Conservation (phyloP, 2,797 vertebrate genomes). For the Holocentrus rufus region DNA sequence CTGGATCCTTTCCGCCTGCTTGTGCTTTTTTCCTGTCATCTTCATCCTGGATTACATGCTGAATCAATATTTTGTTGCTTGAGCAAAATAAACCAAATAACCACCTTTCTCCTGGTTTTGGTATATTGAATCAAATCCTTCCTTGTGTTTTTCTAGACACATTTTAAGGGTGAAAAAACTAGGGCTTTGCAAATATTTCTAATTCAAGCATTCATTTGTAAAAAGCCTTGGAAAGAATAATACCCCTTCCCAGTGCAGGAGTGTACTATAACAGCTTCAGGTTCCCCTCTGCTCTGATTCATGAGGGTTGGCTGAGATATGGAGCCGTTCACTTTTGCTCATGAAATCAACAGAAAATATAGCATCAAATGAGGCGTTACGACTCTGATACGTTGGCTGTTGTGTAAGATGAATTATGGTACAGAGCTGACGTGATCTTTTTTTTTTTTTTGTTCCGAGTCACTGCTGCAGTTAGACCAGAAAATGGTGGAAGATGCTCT, state of each 20-base stretch:
- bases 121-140: slow-evolving; percentile 74
- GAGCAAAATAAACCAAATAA: slow-evolving; percentile 78
- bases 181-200: slow-evolving; percentile 79
- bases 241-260: slow-evolving; percentile 61
- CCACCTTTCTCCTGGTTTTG: slow-evolving; percentile 65
- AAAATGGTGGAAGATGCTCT: slow-evolving; percentile 33
- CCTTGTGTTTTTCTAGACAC: slow-evolving; percentile 68
- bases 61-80: slow-evolving; percentile 80
- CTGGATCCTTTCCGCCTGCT: slow-evolving; percentile 78
- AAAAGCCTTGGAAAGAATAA: slow-evolving; percentile 82
- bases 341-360: slow-evolving; percentile 78
- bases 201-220: slow-evolving; percentile 83
- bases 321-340: slow-evolving; percentile 72
- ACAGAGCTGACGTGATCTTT: slow-evolving; percentile 52
- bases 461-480: slow-evolving; percentile 10
- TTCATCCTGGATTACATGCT: slow-evolving; percentile 78
- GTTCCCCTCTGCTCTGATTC: slow-evolving; percentile 68
- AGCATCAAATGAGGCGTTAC: slow-evolving; percentile 75
- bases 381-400: slow-evolving; percentile 67
- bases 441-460: slow-evolving; percentile 40
- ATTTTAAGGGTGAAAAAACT: slow-evolving; percentile 54
- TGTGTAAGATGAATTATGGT: slow-evolving; percentile 72
- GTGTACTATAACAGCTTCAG: slow-evolving; percentile 72
- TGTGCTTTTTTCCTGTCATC: slow-evolving; percentile 76
- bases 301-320: slow-evolving; percentile 69